Conservation (phyloP, 2,113 vertebrate genomes). For the Melanerpes formicivorus region DNA sequence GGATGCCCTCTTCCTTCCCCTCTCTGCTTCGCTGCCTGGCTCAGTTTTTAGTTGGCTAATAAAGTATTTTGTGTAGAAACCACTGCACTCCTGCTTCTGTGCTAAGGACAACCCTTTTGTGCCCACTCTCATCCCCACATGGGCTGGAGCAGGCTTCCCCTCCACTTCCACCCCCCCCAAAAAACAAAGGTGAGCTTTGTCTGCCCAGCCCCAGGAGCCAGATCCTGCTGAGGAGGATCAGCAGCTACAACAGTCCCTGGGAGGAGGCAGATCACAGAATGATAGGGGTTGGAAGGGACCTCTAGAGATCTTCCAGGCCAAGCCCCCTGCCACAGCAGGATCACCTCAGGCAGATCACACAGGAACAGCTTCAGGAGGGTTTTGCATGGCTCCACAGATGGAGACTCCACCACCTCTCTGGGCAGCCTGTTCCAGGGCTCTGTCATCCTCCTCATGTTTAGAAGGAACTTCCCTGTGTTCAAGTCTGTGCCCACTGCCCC, state of each 20-base stretch:
- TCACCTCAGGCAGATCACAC: no score
- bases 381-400: no score
- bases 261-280: background rate
- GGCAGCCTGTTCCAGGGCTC: no score
- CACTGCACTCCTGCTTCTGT: fast-evolving
- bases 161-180: fast-evolving
- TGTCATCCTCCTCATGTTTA: no score
- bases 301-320: no score
- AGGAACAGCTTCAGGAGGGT: no score
- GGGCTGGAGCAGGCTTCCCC: background rate
- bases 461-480: no score
- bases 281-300: no score
- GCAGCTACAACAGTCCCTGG: background rate
- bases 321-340: no score
- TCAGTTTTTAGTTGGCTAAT: constrained; percentile 45
- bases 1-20: background rate
- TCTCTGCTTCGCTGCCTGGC: background rate
- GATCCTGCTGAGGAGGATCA: background rate
- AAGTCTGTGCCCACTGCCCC: no score
- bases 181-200: background rate
- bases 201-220: background rate
- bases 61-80: constrained; percentile 53
- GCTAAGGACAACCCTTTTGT: background rate
- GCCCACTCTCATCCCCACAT: background rate
- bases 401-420: no score